A percentile compares a stretch with the other conserved stretches of the same genome.
Conservation (phyloP, 92 coral and sea anemone genomes). For the Hydrozoanthus gracilis region DNA sequence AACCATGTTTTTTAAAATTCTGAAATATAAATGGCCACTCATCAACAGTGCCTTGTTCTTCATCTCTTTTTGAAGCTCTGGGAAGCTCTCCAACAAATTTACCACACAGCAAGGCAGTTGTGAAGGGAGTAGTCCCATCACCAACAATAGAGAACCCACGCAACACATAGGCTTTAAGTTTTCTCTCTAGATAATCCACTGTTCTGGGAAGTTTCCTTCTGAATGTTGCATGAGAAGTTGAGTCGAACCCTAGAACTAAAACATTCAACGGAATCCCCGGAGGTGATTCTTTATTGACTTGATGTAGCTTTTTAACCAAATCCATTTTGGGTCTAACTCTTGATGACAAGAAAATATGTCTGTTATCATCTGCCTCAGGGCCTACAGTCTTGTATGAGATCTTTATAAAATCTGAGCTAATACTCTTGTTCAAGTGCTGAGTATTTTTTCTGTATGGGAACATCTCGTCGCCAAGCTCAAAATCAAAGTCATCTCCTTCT, state of each 20-base stretch:
- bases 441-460: slow-evolving; percentile 52
- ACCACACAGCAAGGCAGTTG: slow-evolving; percentile 76
- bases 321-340: slow-evolving; percentile 56
- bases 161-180: slow-evolving; percentile 68
- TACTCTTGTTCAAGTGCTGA: slow-evolving; percentile 32
- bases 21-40: slow-evolving; percentile 79
- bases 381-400: slow-evolving; percentile 54
- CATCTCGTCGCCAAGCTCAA: slow-evolving; percentile 60
- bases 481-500: slow-evolving; percentile 61
- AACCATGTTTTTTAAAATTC: slow-evolving; percentile 70
- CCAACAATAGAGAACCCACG: slow-evolving; percentile 82
- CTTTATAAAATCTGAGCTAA: slow-evolving; percentile 63
- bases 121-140: slow-evolving; percentile 82
- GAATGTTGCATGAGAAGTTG: slow-evolving; percentile 80
- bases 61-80: neutral
- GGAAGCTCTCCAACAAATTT: slow-evolving; percentile 64
- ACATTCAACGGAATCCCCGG: slow-evolving; percentile 67
- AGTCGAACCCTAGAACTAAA: slow-evolving; percentile 80
- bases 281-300: slow-evolving; percentile 5
- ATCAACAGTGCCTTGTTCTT: slow-evolving; percentile 45
- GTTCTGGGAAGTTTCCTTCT: slow-evolving; percentile 73
- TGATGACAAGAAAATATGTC: slow-evolving; percentile 62
- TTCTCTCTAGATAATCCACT: slow-evolving; percentile 54
- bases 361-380: slow-evolving; percentile 24
- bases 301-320: slow-evolving; percentile 40